Conservation (phyloP, 2,113 vertebrate genomes). For the Falco punctatus region DNA sequence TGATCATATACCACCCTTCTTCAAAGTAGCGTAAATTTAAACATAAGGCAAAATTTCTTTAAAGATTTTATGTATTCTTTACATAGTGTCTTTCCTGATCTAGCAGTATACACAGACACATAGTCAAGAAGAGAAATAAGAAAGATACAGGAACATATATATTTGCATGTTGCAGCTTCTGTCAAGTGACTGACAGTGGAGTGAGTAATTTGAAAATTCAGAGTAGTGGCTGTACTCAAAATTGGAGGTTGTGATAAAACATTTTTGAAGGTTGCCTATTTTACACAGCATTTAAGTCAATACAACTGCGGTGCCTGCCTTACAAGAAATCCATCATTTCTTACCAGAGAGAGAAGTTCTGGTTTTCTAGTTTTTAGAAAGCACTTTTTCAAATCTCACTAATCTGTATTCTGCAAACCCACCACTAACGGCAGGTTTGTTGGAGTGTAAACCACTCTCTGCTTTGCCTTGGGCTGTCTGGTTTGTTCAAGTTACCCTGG, state of each 20-base stretch:
- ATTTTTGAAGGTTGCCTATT: constrained; percentile 25
- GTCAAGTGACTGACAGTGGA: neutral
- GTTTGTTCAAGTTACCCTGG: constrained; percentile 70
- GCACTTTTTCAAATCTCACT: constrained; percentile 52
- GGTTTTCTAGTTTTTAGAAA: constrained; percentile 15
- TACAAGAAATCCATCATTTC: constrained; percentile 55
- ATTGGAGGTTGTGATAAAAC: neutral
- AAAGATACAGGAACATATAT: neutral
- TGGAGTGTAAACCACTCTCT: constrained; percentile 65
- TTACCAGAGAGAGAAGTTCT: constrained; percentile 19
- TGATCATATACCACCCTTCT: neutral
- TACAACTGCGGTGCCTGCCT: neutral
- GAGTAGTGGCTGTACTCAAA: neutral
- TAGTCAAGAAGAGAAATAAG: neutral
- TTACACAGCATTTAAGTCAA: constrained; percentile 28
- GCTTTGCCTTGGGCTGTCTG: constrained; percentile 71
- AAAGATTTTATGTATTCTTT: neutral
- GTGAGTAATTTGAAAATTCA: constrained; percentile 12
- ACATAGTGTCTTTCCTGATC: neutral
- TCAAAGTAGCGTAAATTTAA: neutral
- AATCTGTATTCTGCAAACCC: constrained; percentile 68
- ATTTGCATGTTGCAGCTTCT: neutral
- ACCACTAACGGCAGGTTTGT: constrained; percentile 61
- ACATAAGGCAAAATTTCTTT: neutral
- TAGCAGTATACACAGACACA: neutral